Base-by-base conservation (phyloP, 2,113 vertebrate genomes). In the Salvelinus namaycush region DNA sequence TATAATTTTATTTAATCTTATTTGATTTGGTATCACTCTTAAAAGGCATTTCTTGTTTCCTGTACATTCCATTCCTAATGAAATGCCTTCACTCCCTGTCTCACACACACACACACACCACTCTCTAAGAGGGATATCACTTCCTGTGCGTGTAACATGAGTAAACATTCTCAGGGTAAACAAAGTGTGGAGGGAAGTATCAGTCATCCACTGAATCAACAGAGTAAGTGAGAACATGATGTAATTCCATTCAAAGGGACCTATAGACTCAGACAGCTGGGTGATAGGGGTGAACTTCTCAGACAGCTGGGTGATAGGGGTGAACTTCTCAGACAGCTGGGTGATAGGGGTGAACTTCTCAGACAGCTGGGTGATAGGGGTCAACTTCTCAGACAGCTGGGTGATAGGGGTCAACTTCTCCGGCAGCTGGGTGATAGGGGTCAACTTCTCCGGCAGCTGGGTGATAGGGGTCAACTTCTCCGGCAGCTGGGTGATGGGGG, bases 111-210 rank as follows among this genome's bases (percentile, higher is more conserved):
- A 62, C 59, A 62, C 59, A 62, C 59, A 62, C n/a, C 22, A 44
- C 22, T 79, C 3, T 26, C 60, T 83, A 51, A 51, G 66, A 78
- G 79, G 59, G 67, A 64, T 65, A 20, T 76, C 48, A 71, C 71
- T 81, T 90, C 83, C 90, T 89, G 84, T 20, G 68, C 70, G 44
- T 72, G 76, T 74, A 74, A 79, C 39, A 44, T 11, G 85, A n/a
- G 70, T 60, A 85, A 87, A 81, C 29, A 75, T 31, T 74, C 65
- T 13, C 71, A 81, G 78, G 78, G 77, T 64, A 72, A 64, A 77
- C 26, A 69, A 7, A 11, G 12, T 74, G 24, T 77, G 60, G 24
- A 80, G 16, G 18, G 22, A 71, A 78, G 77, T 70, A 73, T 12
- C 11, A 24, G 16, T 57, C 29, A 20, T 26, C 54, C 51, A 48